phyloP scores from a whole-genome alignment of 1,140 invertebrate genomes.

The Aphidius gifuensis region DNA sequence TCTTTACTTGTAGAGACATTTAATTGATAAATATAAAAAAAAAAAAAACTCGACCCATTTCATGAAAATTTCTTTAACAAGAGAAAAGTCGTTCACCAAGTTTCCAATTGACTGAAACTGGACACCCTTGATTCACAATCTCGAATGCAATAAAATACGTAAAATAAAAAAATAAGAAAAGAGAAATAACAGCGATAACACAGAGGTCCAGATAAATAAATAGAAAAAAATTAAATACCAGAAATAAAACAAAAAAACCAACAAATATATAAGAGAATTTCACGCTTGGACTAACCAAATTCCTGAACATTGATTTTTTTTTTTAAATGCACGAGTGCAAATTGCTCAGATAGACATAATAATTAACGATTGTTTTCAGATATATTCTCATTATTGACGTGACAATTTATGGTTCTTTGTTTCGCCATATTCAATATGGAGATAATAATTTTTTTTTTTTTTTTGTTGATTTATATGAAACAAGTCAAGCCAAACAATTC shows the following conservation, averaged over 20 bases:
- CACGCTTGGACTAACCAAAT: too few relatives aligned
- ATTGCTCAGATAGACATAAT: conserved; percentile 3
- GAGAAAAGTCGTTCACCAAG: conserved; percentile 22
- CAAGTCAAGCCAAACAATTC: background rate
- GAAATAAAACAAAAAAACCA: too few relatives aligned
- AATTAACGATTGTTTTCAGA: conserved; percentile 2
- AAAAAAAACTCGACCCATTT: too few relatives aligned
- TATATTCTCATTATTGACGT: conserved; percentile 1
- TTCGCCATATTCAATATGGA: conserved; percentile 4
- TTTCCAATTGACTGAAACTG: conserved; percentile 17
- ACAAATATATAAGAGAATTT: too few relatives aligned
- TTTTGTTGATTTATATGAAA: conserved; percentile 13
- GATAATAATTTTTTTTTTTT: background rate
- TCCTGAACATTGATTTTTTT: too few relatives aligned
- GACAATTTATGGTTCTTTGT: conserved; percentile 18
- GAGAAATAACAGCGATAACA: too few relatives aligned
- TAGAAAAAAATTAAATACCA: too few relatives aligned
- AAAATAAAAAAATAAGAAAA: too few relatives aligned
- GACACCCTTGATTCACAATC: background rate
- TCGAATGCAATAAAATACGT: too few relatives aligned
- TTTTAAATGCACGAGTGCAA: background rate
- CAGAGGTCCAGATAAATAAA: too few relatives aligned
- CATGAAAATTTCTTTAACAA: background rate
- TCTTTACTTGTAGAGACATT: too few relatives aligned
- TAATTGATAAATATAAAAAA: too few relatives aligned